Evolutionary conservation across 1,140 invertebrate genomes (phyloP).

Genomic region (Asbolus verrucosus): DNA sequence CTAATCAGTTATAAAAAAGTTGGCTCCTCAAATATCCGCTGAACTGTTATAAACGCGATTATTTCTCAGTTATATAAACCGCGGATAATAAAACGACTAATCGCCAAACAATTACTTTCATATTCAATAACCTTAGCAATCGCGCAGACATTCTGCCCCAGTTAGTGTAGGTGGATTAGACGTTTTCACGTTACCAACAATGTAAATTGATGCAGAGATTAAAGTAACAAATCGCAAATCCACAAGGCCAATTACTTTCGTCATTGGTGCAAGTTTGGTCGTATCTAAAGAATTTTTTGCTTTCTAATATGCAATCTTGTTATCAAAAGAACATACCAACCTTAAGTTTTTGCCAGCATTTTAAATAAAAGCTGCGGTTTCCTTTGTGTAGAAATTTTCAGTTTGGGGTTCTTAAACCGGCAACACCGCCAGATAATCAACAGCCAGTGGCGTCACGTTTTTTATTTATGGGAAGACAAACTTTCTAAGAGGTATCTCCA

Average conservation of each 20-base stretch:
- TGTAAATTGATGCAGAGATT: neutral
- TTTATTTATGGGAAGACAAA: neutral
- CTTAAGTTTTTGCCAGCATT: too few relatives aligned
- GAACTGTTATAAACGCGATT: conserved; percentile 12
- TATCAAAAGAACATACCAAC: too few relatives aligned
- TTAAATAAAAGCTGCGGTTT: too few relatives aligned
- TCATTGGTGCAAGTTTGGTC: too few relatives aligned
- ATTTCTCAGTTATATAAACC: conserved; percentile 21
- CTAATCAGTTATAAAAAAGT: conserved; percentile 16
- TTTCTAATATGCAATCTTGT: too few relatives aligned
- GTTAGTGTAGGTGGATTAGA: conserved; percentile 16
- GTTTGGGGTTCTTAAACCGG: too few relatives aligned
- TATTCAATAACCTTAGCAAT: conserved; percentile 31
- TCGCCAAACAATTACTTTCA: conserved; percentile 33
- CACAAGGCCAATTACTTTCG: neutral
- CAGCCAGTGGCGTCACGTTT: too few relatives aligned
- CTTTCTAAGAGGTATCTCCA: conserved; percentile 14
- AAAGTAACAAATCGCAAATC: conserved; percentile 10
- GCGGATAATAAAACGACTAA: conserved; percentile 22
- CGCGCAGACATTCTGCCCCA: conserved; percentile 7
- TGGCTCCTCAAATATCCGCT: neutral
- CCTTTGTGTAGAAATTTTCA: too few relatives aligned
- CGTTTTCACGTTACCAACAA: conserved; percentile 15
- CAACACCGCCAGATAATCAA: too few relatives aligned
- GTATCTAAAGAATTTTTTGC: too few relatives aligned